Percentiles rank a stretch among this genome's conserved stretches.
Conservation (phyloP, 2,113 vertebrate species). For the Typhlomys cinereus region DNA sequence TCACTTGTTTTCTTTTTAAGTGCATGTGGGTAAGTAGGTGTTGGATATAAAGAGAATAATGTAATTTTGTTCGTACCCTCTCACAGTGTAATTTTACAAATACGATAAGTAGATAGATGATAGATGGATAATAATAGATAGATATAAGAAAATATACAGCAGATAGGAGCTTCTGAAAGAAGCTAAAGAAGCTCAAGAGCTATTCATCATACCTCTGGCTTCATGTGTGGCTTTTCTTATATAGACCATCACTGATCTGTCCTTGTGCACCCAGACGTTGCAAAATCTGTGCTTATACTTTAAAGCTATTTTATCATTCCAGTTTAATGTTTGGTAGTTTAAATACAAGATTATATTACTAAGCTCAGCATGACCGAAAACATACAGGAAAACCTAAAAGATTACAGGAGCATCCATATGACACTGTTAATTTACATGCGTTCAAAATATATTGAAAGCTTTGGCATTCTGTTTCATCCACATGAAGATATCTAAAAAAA, state of each 20-base stretch:
- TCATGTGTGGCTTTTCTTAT: not conserved
- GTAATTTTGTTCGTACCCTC: not conserved
- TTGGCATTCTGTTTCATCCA: not conserved
- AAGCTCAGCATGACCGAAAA: not conserved
- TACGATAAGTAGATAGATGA: not conserved
- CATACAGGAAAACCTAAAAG: not conserved
- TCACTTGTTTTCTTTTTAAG: not conserved
- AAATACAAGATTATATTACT: not conserved
- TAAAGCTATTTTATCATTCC: not conserved
- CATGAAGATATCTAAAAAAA: conserved; percentile 4
- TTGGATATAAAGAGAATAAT: not conserved
- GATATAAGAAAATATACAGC: not conserved
- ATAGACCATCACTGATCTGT: not conserved
- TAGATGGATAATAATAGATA: not conserved
- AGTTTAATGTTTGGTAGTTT: not conserved
- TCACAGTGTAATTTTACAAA: not conserved
- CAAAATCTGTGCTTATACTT: not conserved
- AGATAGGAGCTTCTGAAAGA: not conserved
- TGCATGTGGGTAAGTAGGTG: not conserved
- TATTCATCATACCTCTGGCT: not conserved
- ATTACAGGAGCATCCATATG: not conserved
- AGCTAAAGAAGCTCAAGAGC: not conserved
- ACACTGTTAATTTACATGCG: not conserved
- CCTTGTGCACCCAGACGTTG: not conserved
- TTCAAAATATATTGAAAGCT: not conserved